These are phyloP conservation scores for Panzeria rudis DNA, from an alignment of 2,888 invertebrate genomes.

Conservation along the genomic window DNA sequence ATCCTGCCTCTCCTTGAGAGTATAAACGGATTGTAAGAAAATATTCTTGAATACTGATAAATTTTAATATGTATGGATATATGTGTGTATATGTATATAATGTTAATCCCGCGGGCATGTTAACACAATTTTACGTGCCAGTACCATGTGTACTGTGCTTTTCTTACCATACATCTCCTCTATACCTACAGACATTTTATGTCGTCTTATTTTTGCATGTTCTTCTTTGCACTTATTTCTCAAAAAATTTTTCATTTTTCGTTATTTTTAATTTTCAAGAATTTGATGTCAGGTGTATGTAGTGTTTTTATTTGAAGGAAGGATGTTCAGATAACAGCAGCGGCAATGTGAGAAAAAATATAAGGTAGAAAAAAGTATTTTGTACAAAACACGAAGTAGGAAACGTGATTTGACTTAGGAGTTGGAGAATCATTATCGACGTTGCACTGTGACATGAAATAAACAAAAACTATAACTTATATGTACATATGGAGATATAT, in stretches of 20 bases:
- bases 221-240: slow-evolving; percentile 28
- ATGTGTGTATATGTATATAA: slow-evolving; percentile 55
- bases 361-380: slow-evolving; percentile 20
- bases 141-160: slow-evolving; percentile 57
- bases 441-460: neutral
- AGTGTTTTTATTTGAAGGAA: slow-evolving; percentile 49
- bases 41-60: neutral
- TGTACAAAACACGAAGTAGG: slow-evolving; percentile 57
- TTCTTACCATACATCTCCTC: slow-evolving; percentile 27
- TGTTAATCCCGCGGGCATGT: slow-evolving; percentile 74
- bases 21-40: slow-evolving; percentile 14
- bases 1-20: slow-evolving; percentile 38
- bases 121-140: slow-evolving; percentile 74
- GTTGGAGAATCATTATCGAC: slow-evolving; percentile 48
- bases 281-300: slow-evolving; percentile 64
- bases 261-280: slow-evolving; percentile 52
- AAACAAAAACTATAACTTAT: neutral
- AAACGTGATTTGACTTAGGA: slow-evolving; percentile 72
- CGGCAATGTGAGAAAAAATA: slow-evolving; percentile 6
- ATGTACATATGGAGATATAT: neutral
- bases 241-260: slow-evolving; percentile 20
- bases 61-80: slow-evolving; percentile 17
- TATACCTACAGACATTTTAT: neutral
- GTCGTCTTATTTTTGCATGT: slow-evolving; percentile 52
- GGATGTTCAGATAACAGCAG: slow-evolving; percentile 65